These are phyloP conservation scores for Drosophila willistoni DNA, from an alignment of 1,140 invertebrate species.

Conservation along the genomic window DNA sequence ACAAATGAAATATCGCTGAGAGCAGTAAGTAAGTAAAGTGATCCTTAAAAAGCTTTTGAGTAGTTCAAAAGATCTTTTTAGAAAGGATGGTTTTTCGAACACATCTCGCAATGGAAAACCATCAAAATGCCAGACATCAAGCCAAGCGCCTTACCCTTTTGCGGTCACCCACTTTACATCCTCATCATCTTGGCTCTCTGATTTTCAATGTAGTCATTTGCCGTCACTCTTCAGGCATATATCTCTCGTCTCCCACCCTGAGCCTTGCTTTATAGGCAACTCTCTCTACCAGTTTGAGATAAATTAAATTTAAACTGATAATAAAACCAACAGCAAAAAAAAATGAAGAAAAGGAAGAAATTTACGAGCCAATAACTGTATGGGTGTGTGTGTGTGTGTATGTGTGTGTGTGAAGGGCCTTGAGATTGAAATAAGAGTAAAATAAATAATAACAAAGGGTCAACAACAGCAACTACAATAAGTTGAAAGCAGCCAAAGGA, in stretches of 20 bases:
- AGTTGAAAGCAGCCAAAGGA: constrained; percentile 29
- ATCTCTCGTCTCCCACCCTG: too few relatives aligned
- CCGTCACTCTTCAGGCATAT: constrained; percentile 18
- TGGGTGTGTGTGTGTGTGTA: not conserved
- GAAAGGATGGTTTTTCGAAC: too few relatives aligned
- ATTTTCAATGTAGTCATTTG: constrained; percentile 74
- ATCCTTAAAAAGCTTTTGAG: too few relatives aligned
- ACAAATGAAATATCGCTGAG: not conserved
- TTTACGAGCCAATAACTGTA: constrained; percentile 76
- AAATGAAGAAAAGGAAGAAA: constrained; percentile 26
- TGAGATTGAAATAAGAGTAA: constrained; percentile 30
- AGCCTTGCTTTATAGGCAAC: not conserved
- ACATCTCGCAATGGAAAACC: too few relatives aligned
- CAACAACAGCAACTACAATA: constrained; percentile 20
- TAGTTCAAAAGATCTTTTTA: too few relatives aligned
- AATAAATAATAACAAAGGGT: constrained; percentile 73
- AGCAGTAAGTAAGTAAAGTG: not conserved
- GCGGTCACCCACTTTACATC: not conserved
- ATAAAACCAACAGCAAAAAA: constrained; percentile 48
- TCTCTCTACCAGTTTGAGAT: constrained; percentile 44
- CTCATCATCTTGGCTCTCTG: constrained; percentile 46
- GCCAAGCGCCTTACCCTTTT: too few relatives aligned
- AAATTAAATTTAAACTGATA: constrained; percentile 81
- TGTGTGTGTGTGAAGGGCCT: constrained; percentile 40
- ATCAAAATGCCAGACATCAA: too few relatives aligned